phyloP scores from a whole-genome alignment of 2,888 invertebrate species.

The Amiota mariae region DNA sequence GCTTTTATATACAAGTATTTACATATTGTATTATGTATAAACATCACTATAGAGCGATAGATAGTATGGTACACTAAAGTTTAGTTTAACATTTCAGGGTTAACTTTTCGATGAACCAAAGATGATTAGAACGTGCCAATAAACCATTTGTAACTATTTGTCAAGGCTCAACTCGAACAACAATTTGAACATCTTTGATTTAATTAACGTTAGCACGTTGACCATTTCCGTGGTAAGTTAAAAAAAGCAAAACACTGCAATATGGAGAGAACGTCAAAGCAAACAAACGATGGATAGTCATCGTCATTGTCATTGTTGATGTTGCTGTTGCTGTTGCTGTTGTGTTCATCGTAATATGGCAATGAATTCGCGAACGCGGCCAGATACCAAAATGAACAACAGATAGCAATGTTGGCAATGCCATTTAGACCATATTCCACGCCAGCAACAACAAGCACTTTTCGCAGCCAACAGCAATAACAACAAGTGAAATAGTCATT shows the following conservation, averaged over 20 bases:
- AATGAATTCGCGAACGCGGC: background rate
- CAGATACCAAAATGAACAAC: conserved; percentile 11
- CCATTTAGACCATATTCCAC: conserved; percentile 32
- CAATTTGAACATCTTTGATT: conserved; percentile 57
- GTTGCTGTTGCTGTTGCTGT: too few relatives aligned
- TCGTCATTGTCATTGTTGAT: background rate
- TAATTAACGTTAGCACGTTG: conserved; percentile 67
- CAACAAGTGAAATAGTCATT: conserved; percentile 61
- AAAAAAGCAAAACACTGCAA: conserved; percentile 21
- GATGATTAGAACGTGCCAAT: conserved; percentile 65
- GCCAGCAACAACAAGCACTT: conserved; percentile 27
- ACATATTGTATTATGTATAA: too few relatives aligned
- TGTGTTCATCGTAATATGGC: background rate
- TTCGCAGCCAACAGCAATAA: conserved; percentile 49
- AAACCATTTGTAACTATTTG: conserved; percentile 70
- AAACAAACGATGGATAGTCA: background rate
- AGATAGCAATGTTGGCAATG: conserved; percentile 27
- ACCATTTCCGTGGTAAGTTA: conserved; percentile 58
- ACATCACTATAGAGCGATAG: too few relatives aligned
- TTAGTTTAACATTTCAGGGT: too few relatives aligned
- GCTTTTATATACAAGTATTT: too few relatives aligned
- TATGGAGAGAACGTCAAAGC: conserved; percentile 1
- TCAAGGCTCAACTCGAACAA: conserved; percentile 45
- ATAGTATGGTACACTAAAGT: too few relatives aligned
- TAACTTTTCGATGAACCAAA: background rate